Evolutionary conservation across 1,140 invertebrate genomes (phyloP).

Genomic region (Caenorhabditis remanei): DNA sequence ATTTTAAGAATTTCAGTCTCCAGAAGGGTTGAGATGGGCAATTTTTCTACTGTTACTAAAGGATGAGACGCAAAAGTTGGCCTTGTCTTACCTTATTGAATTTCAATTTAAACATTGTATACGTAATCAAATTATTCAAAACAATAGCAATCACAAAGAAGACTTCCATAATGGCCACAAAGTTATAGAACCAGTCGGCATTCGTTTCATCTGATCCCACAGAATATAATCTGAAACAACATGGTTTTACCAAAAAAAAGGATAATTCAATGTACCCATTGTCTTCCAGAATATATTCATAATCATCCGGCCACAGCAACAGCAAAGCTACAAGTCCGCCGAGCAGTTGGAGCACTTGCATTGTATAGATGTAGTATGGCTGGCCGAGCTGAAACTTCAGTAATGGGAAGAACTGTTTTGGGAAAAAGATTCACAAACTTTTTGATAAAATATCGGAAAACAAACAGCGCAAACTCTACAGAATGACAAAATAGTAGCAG

Average conservation of each 20-base stretch:
- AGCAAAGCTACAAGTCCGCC: not conserved
- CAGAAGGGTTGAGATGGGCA: no score
- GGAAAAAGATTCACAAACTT: not conserved
- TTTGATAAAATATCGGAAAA: slow-evolving; percentile 21
- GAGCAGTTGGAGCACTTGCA: not conserved
- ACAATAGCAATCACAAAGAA: not conserved
- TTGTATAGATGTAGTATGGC: slow-evolving; percentile 8
- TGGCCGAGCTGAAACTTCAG: not conserved
- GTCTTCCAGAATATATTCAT: slow-evolving; percentile 26
- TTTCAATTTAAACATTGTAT: slow-evolving; percentile 19
- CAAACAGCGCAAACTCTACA: slow-evolving; percentile 44
- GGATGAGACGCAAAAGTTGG: no score
- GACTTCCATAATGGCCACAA: slow-evolving; percentile 34
- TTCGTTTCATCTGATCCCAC: slow-evolving; percentile 20
- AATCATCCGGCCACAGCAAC: not conserved
- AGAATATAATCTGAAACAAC: not conserved
- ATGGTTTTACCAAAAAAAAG: not conserved
- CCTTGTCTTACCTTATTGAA: not conserved
- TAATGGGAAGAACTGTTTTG: not conserved
- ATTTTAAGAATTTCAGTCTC: no score
- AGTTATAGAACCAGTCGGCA: slow-evolving; percentile 15
- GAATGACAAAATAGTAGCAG: slow-evolving; percentile 33
- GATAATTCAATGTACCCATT: not conserved
- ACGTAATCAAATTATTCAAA: slow-evolving; percentile 1
- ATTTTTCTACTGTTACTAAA: no score